These are phyloP conservation scores for Panagrolaimus sp. DNA, from an alignment of 1,140 invertebrate species.

Conservation along the genomic window DNA sequence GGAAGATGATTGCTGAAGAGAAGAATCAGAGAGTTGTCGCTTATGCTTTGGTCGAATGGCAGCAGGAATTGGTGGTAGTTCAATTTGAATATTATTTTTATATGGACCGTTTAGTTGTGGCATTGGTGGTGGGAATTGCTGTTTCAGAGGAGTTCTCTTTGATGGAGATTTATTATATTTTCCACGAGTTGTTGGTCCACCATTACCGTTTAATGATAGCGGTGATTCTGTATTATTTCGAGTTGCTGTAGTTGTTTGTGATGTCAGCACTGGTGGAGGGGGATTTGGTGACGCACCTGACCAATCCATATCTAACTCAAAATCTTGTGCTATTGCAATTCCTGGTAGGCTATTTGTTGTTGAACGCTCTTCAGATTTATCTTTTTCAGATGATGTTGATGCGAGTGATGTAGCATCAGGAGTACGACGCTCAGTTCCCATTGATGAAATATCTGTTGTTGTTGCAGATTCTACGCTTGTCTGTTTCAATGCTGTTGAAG, in stretches of 20 bases:
- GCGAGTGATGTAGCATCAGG: neutral
- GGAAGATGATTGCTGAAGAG: neutral
- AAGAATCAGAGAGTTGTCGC: neutral
- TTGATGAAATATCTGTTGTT: neutral
- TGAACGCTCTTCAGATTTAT: neutral
- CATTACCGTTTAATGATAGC: neutral
- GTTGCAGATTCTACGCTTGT: neutral
- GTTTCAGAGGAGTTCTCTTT: neutral
- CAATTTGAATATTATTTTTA: neutral
- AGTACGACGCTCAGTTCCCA: neutral
- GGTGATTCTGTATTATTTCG: neutral
- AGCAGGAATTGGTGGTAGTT: neutral
- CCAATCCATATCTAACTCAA: conserved; percentile 7
- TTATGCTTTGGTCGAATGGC: neutral
- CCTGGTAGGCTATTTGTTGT: neutral
- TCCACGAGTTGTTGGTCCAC: neutral
- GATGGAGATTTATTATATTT: neutral
- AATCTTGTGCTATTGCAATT: neutral
- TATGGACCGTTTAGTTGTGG: neutral
- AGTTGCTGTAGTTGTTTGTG: too few relatives aligned
- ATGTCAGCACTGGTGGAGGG: too few relatives aligned
- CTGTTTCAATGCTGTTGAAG: neutral
- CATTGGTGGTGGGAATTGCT: neutral
- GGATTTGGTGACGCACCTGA: neutral
- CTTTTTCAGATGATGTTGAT: neutral